These are phyloP conservation scores for Ecdyonurus torrentis DNA, from an alignment of 2,888 invertebrate genomes.

Conservation along the genomic window DNA sequence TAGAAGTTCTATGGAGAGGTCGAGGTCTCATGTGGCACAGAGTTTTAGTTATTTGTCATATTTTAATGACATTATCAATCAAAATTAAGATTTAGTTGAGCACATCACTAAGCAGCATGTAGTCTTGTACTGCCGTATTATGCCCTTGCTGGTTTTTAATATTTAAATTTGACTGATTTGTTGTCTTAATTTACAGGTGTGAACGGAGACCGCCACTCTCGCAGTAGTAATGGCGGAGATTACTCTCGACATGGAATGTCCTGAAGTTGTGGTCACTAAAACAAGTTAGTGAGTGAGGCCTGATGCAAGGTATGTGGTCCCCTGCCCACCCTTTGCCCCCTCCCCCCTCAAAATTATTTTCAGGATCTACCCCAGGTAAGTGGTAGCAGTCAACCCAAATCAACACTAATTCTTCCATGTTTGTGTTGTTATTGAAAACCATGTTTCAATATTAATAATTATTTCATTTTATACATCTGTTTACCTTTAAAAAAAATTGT, in stretches of 20 bases:
- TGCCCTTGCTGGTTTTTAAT: no score
- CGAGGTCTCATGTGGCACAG: no score
- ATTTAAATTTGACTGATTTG: no score
- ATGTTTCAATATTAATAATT: neutral
- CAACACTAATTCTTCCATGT: neutral
- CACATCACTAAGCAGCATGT: no score
- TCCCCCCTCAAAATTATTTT: neutral
- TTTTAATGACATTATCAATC: no score
- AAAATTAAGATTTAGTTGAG: no score
- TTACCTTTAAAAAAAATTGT: no score
- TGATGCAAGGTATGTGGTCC: neutral
- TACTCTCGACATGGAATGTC: neutral
- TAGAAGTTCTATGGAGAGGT: no score
- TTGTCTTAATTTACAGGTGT: no score
- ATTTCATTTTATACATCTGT: no score
- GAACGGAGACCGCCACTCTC: neutral
- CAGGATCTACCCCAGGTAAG: neutral
- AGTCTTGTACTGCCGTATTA: no score
- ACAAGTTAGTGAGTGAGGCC: neutral
- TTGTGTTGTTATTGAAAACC: neutral
- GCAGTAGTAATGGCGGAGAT: neutral
- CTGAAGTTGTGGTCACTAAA: neutral
- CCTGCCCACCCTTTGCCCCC: neutral
- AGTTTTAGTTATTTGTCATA: no score
- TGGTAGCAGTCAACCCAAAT: neutral